Evolutionary conservation across 2,888 invertebrate species (phyloP).

Genomic region (Luperina testacea): DNA sequence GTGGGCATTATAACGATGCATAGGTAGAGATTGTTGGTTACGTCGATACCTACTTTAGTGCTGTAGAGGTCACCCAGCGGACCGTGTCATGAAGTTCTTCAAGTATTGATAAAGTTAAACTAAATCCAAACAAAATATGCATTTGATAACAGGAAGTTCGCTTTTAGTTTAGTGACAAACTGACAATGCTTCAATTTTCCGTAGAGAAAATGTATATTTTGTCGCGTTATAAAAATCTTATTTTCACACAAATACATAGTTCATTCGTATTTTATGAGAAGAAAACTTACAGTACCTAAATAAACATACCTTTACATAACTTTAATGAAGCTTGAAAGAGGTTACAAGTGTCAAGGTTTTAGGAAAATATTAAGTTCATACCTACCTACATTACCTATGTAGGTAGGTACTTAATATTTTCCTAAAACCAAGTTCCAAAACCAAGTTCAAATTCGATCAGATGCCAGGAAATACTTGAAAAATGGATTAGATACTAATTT

Average conservation of each 20-base stretch:
- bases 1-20: slow-evolving; percentile 55
- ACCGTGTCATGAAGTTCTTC: slow-evolving; percentile 42
- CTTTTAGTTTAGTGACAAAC: neutral
- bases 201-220: neutral
- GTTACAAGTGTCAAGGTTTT: neutral
- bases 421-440: too few relatives aligned
- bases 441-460: neutral
- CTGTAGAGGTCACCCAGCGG: slow-evolving; percentile 53
- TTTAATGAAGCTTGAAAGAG: neutral
- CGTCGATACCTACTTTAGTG: slow-evolving; percentile 46
- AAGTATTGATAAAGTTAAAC: slow-evolving; percentile 40
- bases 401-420: too few relatives aligned
- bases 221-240: neutral
- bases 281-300: neutral
- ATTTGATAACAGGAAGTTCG: neutral
- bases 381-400: neutral
- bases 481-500: slow-evolving; percentile 3
- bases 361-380: neutral
- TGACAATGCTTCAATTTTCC: neutral
- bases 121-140: slow-evolving; percentile 13
- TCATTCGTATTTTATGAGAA: neutral
- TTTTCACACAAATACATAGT: neutral
- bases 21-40: slow-evolving; percentile 51
- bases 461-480: neutral
- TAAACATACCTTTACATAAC: neutral